phyloP scores from a whole-genome alignment of 2,888 invertebrate species.

The Trissolcus japonicus region DNA sequence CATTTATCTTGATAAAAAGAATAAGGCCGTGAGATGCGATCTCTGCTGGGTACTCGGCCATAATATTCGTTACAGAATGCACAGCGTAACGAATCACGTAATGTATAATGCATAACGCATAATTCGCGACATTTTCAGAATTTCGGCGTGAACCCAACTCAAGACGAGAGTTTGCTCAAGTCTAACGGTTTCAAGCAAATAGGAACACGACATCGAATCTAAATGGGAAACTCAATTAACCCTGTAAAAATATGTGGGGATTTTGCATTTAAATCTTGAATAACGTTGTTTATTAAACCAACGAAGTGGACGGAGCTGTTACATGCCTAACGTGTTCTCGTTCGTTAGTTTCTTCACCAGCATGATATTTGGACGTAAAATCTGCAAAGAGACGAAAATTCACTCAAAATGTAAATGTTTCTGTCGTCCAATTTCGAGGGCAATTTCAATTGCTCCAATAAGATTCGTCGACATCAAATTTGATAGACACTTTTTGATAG shows the following conservation, averaged over 20 bases:
- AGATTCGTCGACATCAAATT: conserved; percentile 56
- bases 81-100: conserved; percentile 59
- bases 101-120: conserved; percentile 60
- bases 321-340: conserved; percentile 55
- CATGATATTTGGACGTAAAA: conserved; percentile 25
- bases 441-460: conserved; percentile 59
- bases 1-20: too few relatives aligned
- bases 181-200: conserved; percentile 46
- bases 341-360: conserved; percentile 32
- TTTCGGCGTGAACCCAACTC: conserved; percentile 25
- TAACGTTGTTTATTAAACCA: conserved; percentile 46
- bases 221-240: conserved; percentile 65
- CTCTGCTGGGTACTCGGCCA: conserved; percentile 16
- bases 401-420: conserved; percentile 63
- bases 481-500: too few relatives aligned
- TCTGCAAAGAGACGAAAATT: conserved; percentile 57
- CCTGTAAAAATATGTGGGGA: conserved; percentile 62
- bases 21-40: not conserved
- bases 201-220: conserved; percentile 49
- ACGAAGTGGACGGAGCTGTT: conserved; percentile 34
- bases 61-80: conserved; percentile 42
- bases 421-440: conserved; percentile 52
- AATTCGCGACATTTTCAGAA: conserved; percentile 48
- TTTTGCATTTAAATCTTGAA: conserved; percentile 65
- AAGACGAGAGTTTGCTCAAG: conserved; percentile 43